These are phyloP conservation scores for Mormoops blainvillei DNA, from an alignment of 2,113 vertebrate genomes.

Conservation along the genomic window DNA sequence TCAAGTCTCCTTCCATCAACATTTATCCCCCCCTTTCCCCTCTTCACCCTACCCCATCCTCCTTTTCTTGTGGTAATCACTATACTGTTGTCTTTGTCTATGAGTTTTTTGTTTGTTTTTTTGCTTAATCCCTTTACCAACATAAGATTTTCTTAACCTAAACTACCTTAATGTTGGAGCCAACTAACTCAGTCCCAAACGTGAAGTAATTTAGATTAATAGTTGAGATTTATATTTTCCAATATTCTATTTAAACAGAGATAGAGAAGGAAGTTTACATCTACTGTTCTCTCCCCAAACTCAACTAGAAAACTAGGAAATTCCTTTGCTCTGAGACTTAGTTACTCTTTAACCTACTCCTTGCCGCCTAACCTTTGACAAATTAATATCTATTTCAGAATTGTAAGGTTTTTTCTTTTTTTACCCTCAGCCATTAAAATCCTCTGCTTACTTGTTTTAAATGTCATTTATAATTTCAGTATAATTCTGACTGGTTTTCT, in stretches of 20 bases:
- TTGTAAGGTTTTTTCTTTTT: not conserved
- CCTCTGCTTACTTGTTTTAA: not conserved
- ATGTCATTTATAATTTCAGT: not conserved
- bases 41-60: no score
- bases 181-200: not conserved
- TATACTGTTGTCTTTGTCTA: no score
- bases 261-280: not conserved
- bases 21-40: no score
- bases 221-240: constrained; percentile 7
- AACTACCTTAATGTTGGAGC: not conserved
- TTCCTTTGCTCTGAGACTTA: not conserved
- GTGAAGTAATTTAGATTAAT: constrained; percentile 1
- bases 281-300: not conserved
- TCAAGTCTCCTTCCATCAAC: no score
- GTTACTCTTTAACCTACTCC: not conserved
- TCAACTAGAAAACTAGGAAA: not conserved
- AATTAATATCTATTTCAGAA: not conserved
- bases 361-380: not conserved
- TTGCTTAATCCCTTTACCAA: not conserved
- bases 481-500: not conserved
- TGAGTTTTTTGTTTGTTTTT: not conserved
- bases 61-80: no score
- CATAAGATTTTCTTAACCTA: not conserved
- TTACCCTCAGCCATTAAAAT: not conserved
- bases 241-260: not conserved